These are phyloP conservation scores for Cheilinus undulatus DNA, from an alignment of 2,113 vertebrate genomes.

Conservation along the genomic window DNA sequence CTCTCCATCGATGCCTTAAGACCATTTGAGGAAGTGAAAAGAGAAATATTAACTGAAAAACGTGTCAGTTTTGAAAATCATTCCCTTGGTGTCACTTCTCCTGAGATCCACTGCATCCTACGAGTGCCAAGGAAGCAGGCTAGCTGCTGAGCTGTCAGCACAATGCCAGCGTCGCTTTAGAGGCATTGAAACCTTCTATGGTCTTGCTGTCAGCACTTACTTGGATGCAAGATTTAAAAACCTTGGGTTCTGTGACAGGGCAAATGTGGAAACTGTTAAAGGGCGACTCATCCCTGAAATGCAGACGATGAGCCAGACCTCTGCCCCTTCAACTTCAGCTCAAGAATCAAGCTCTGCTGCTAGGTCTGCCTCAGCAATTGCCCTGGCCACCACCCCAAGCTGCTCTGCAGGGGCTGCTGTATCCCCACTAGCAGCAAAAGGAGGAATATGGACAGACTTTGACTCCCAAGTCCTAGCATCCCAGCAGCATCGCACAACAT, in stretches of 20 bases:
- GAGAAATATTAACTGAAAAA: conserved; percentile 12
- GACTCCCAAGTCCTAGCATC: conserved; percentile 19
- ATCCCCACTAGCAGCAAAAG: conserved; percentile 28
- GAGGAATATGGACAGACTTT: conserved; percentile 27
- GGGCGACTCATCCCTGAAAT: conserved; percentile 17
- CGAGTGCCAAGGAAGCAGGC: no score
- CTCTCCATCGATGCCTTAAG: conserved; percentile 52
- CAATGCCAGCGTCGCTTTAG: not conserved
- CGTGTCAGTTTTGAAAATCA: not conserved
- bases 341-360: conserved; percentile 1
- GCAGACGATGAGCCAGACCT: conserved; percentile 7
- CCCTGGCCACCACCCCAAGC: conserved; percentile 1
- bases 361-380: conserved; percentile 11
- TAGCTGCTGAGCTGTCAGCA: conserved; percentile 40
- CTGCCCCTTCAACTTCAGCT: conserved; percentile 4
- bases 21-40: conserved; percentile 39
- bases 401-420: not conserved
- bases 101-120: conserved; percentile 26
- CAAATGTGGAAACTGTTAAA: conserved; percentile 18
- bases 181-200: conserved; percentile 8
- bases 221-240: conserved; percentile 34
- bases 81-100: conserved; percentile 40
- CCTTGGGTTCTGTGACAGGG: not conserved
- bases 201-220: conserved; percentile 24
- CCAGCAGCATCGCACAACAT: conserved; percentile 12